A percentile compares a stretch with the other conserved stretches of the same genome.
Evolutionary conservation across 2,888 invertebrate species (phyloP).

Genomic region (Brenthis daphne): DNA sequence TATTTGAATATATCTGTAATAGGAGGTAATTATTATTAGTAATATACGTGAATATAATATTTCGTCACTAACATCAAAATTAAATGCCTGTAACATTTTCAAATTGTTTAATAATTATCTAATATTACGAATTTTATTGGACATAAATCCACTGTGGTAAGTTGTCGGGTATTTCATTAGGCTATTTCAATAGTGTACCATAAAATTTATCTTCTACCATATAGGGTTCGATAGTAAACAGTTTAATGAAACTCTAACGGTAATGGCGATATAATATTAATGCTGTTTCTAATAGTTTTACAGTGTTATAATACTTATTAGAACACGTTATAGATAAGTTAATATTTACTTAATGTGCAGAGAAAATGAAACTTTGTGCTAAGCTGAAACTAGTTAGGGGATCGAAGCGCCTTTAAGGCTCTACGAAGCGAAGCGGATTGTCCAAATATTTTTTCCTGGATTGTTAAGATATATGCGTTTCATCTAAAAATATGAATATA

Average conservation of each 20-base stretch:
- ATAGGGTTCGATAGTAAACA: slow-evolving; percentile 47
- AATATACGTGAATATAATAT: no score
- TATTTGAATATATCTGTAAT: no score
- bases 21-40: no score
- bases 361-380: no score
- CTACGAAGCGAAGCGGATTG: no score
- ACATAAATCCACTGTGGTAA: slow-evolving; percentile 44
- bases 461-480: no score
- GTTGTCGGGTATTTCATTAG: slow-evolving; percentile 53
- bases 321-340: background rate
- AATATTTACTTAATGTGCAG: no score
- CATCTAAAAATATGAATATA: no score
- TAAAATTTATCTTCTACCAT: slow-evolving; percentile 57
- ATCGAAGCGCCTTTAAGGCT: no score
- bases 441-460: no score
- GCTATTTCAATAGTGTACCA: slow-evolving; percentile 52
- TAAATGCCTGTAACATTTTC: slow-evolving; percentile 12
- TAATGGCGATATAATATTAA: slow-evolving; percentile 30
- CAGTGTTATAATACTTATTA: slow-evolving; percentile 13
- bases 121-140: slow-evolving; percentile 47
- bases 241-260: slow-evolving; percentile 40
- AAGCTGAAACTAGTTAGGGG: no score
- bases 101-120: slow-evolving; percentile 23
- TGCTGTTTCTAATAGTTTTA: slow-evolving; percentile 17
- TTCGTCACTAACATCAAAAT: background rate